A percentile compares a stretch with the other conserved stretches of the same genome.
These are phyloP conservation scores for Diploptera punctata DNA, from an alignment of 2,888 invertebrate genomes.

Conservation along the genomic window DNA sequence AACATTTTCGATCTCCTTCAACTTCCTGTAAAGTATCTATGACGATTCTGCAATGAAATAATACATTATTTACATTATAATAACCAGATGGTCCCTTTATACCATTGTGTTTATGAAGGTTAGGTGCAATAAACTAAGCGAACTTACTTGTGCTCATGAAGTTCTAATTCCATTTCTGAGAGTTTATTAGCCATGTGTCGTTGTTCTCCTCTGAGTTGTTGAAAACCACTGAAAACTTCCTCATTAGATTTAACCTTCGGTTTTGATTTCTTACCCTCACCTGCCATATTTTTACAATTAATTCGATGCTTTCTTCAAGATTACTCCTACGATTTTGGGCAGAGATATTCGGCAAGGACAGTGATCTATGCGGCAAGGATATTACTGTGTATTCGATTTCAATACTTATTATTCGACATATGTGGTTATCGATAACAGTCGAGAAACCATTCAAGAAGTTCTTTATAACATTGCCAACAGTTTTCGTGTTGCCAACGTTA, in stretches of 20 bases:
- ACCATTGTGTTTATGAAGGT: background rate
- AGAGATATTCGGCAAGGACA: no score
- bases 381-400: no score
- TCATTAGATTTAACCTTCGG: conserved; percentile 65
- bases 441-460: no score
- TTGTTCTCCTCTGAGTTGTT: conserved; percentile 86
- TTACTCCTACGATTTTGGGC: no score
- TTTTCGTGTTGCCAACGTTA: no score
- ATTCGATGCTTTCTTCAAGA: no score
- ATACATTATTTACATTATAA: background rate
- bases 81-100: background rate
- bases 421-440: no score
- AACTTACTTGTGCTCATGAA: conserved; percentile 94
- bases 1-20: conserved; percentile 85
- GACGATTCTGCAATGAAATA: conserved; percentile 73
- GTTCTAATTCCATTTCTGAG: conserved; percentile 91
- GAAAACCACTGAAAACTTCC: conserved; percentile 87
- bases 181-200: conserved; percentile 85
- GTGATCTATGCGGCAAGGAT: no score
- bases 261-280: conserved; percentile 45
- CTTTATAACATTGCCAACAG: no score
- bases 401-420: no score
- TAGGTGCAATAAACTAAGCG: background rate
- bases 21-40: conserved; percentile 90
- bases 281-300: conserved; percentile 43